Conservation (phyloP, 35 echinoderm and acorn worm genomes). For the Acanthaster planci region DNA sequence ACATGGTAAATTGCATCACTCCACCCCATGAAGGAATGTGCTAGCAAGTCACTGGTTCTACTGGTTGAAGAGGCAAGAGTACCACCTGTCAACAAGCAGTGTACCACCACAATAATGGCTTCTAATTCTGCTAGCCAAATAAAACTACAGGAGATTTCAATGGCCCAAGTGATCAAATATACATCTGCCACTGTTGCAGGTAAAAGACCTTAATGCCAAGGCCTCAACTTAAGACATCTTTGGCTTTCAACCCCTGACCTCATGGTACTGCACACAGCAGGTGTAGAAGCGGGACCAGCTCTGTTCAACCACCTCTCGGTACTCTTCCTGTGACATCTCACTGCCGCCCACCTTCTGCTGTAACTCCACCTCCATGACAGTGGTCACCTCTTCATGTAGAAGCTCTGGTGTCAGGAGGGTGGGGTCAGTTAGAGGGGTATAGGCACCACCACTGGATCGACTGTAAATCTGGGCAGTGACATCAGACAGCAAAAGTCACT, state of each 20-base stretch:
- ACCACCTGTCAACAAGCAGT: too few relatives aligned
- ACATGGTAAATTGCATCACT: too few relatives aligned
- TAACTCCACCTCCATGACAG: slow-evolving; percentile 81
- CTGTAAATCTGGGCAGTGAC: slow-evolving; percentile 62
- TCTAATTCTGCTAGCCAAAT: too few relatives aligned
- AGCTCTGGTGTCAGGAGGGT: background rate
- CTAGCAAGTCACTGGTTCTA: too few relatives aligned
- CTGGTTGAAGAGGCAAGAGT: too few relatives aligned
- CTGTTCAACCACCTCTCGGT: slow-evolving; percentile 76
- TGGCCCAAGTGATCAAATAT: too few relatives aligned
- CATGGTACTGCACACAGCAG: slow-evolving; percentile 87
- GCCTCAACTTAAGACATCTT: background rate
- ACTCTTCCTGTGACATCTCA: slow-evolving; percentile 81
- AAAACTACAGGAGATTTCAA: too few relatives aligned
- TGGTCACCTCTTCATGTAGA: slow-evolving; percentile 65
- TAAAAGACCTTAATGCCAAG: too few relatives aligned
- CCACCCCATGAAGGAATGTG: too few relatives aligned
- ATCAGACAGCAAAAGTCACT: background rate
- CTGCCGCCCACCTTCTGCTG: slow-evolving; percentile 76
- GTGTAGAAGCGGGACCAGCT: slow-evolving; percentile 79
- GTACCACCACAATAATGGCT: too few relatives aligned
- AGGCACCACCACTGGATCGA: slow-evolving; percentile 33
- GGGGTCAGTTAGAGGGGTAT: background rate
- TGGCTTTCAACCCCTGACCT: slow-evolving; percentile 44
- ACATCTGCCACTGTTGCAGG: too few relatives aligned